Evolutionary conservation across 2,113 vertebrate genomes (phyloP).

Genomic region (Misgurnus mizolepis): DNA sequence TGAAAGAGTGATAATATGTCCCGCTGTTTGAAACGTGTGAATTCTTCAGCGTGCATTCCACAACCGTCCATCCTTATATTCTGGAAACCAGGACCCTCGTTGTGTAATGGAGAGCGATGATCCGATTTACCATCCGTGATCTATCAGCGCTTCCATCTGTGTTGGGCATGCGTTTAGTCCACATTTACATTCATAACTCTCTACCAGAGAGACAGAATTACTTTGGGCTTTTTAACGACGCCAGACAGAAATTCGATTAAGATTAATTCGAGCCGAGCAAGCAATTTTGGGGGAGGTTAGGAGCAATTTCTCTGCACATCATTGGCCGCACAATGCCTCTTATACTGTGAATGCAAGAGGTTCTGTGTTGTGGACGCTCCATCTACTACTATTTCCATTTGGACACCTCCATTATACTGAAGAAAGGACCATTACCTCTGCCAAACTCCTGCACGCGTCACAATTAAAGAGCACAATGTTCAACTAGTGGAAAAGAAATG

Average conservation of each 20-base stretch:
- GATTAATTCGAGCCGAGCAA: constrained; percentile 77
- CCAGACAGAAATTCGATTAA: constrained; percentile 77
- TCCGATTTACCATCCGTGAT: constrained; percentile 31
- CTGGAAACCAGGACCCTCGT: neutral
- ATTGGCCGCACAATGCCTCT: constrained; percentile 60
- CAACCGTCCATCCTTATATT: neutral
- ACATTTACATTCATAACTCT: constrained; percentile 68
- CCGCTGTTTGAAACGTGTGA: neutral
- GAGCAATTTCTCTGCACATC: constrained; percentile 73
- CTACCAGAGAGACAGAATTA: constrained; percentile 67
- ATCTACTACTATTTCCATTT: constrained; percentile 26
- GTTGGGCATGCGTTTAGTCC: constrained; percentile 44
- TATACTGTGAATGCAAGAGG: constrained; percentile 53
- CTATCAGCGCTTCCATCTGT: constrained; percentile 39
- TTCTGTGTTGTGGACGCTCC: neutral
- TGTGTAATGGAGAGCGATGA: constrained; percentile 37
- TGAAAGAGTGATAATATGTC: neutral
- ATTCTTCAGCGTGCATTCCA: neutral
- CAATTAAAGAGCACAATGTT: neutral
- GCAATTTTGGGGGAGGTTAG: constrained; percentile 68
- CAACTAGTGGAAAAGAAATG: constrained; percentile 2
- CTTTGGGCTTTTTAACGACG: constrained; percentile 72
- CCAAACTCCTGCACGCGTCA: neutral
- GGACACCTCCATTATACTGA: constrained; percentile 14
- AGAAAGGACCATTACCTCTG: constrained; percentile 8